Percentiles rank a stretch among this genome's conserved stretches.
Evolutionary conservation across 2,888 invertebrate species (phyloP).

Genomic region (Hipparchia semele): DNA sequence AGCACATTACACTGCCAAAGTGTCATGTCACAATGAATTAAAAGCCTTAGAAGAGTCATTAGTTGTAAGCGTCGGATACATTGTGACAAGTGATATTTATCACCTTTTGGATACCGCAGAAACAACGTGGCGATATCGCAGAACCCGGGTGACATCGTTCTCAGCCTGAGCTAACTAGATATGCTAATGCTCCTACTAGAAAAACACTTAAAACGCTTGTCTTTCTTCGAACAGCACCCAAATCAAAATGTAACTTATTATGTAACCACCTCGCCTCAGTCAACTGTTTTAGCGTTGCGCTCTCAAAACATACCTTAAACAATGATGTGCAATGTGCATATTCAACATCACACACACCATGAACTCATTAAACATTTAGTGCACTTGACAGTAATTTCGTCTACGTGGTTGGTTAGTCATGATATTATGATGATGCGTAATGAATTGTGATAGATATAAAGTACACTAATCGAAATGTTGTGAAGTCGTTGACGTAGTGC

Average conservation of each 20-base stretch:
- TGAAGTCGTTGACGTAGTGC: constrained; percentile 3
- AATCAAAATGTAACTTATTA: not conserved
- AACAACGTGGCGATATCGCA: too few relatives aligned
- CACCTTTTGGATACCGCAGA: too few relatives aligned
- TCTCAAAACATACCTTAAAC: constrained; percentile 15
- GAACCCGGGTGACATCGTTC: too few relatives aligned
- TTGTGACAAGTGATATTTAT: too few relatives aligned
- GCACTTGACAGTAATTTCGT: constrained; percentile 10
- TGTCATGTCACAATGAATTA: too few relatives aligned
- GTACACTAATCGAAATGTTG: not conserved
- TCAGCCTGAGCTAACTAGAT: not conserved
- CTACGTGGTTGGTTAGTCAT: constrained; percentile 18
- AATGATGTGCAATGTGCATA: constrained; percentile 6
- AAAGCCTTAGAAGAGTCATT: too few relatives aligned
- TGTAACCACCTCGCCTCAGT: not conserved
- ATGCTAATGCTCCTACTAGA: too few relatives aligned
- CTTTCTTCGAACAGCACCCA: too few relatives aligned
- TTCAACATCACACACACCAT: constrained; percentile 9
- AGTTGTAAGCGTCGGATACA: too few relatives aligned
- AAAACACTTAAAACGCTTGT: too few relatives aligned
- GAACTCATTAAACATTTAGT: constrained; percentile 9
- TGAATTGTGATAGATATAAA: constrained; percentile 4
- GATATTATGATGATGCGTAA: not conserved
- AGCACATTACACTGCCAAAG: too few relatives aligned
- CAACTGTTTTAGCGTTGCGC: not conserved